phyloP scores from a whole-genome alignment of 64 coral and sea anemone genomes.

The Platygyra sinensis region DNA sequence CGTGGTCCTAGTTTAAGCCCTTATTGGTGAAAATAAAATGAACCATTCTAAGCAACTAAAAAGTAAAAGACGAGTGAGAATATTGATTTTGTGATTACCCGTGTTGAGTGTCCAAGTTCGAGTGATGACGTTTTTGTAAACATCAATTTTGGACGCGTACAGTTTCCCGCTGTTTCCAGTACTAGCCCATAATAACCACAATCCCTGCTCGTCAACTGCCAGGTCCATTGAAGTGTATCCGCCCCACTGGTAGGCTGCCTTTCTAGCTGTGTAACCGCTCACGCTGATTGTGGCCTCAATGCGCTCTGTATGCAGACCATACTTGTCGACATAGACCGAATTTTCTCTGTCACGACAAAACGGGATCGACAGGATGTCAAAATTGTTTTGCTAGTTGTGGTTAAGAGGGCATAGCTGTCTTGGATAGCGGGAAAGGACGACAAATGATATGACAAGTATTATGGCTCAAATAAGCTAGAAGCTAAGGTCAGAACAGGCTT shows the following conservation, averaged over 20 bases:
- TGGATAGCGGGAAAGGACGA: too few species aligned
- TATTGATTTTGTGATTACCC: neutral
- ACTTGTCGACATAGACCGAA: slow-evolving; percentile 22
- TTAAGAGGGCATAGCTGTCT: too few species aligned
- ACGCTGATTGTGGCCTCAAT: slow-evolving; percentile 20
- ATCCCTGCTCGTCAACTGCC: slow-evolving; percentile 41
- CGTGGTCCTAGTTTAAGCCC: too few species aligned
- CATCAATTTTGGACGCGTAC: slow-evolving; percentile 40
- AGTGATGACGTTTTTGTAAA: neutral
- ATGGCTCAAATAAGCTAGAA: too few species aligned
- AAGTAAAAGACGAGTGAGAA: too few species aligned
- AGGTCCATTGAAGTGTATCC: slow-evolving; percentile 9
- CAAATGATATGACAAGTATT: too few species aligned
- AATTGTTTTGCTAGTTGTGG: too few species aligned
- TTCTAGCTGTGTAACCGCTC: neutral
- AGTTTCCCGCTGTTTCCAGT: neutral
- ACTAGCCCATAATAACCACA: slow-evolving; percentile 30
- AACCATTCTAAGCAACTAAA: too few species aligned
- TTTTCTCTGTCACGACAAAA: slow-evolving; percentile 5
- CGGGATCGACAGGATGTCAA: too few species aligned
- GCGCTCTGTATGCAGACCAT: neutral
- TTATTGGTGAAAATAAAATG: too few species aligned
- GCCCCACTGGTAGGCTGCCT: slow-evolving; percentile 28
- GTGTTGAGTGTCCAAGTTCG: neutral
- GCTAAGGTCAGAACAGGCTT: too few species aligned